These are phyloP conservation scores for Notothenia rossii DNA, from an alignment of 2,113 vertebrate genomes.

Conservation along the genomic window DNA sequence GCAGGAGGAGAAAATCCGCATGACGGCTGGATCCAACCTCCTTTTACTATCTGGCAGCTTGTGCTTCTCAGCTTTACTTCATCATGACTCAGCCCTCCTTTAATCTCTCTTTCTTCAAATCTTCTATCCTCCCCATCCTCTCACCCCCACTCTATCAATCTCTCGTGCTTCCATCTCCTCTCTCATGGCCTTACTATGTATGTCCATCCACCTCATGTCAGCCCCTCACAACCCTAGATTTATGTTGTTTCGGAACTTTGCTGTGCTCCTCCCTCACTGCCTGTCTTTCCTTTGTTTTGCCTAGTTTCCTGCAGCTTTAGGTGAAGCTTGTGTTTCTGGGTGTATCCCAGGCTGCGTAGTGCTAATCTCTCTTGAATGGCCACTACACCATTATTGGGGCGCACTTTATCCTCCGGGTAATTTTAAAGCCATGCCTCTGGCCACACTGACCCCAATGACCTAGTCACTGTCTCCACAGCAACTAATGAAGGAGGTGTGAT, in stretches of 20 bases:
- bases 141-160: conserved; percentile 39
- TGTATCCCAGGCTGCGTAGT: conserved; percentile 65
- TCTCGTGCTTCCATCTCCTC: conserved; percentile 49
- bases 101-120: conserved; percentile 53
- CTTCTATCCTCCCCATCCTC: conserved; percentile 38
- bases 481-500: conserved; percentile 78
- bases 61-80: conserved; percentile 34
- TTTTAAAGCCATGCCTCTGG: conserved; percentile 80
- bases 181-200: conserved; percentile 44
- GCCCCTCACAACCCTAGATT: conserved; percentile 15
- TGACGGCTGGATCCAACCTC: conserved; percentile 49
- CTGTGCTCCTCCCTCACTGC: conserved; percentile 21
- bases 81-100: conserved; percentile 50
- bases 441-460: conserved; percentile 76
- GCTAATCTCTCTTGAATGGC: conserved; percentile 73
- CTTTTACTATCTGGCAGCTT: conserved; percentile 36
- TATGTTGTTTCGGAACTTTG: conserved; percentile 39
- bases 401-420: conserved; percentile 71
- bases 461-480: conserved; percentile 79
- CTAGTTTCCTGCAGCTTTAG: conserved; percentile 53
- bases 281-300: conserved; percentile 33
- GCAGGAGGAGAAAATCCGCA: conserved; percentile 63
- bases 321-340: conserved; percentile 57
- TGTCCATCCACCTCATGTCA: conserved; percentile 24
- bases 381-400: conserved; percentile 65